Evolutionary conservation across 2,888 invertebrate species (phyloP).

Genomic region (Apodemia mormo): DNA sequence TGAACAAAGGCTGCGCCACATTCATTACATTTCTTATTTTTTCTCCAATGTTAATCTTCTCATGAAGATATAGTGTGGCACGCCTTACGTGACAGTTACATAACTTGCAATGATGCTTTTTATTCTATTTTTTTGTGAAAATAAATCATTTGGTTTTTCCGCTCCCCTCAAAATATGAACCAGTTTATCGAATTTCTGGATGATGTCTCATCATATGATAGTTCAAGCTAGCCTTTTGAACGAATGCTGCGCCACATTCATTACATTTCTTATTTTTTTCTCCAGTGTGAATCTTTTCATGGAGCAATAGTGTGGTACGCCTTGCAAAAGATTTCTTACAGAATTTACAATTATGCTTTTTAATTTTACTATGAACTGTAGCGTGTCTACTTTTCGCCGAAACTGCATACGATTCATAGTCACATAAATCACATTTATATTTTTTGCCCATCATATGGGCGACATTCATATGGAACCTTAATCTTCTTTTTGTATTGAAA

Average conservation of each 20-base stretch:
- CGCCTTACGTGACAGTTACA: no score
- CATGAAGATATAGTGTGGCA: no score
- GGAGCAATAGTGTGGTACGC: conserved; percentile 53
- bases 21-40: no score
- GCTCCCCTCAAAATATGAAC: no score
- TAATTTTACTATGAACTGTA: no score
- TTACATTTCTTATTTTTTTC: conserved; percentile 62
- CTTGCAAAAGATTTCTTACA: conserved; percentile 67
- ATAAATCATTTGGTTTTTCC: no score
- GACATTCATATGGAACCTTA: conserved; percentile 54
- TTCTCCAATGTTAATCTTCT: no score
- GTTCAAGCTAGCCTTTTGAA: conserved; percentile 67
- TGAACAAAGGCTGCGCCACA: no score
- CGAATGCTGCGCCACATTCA: conserved; percentile 67
- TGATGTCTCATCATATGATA: conserved; percentile 68
- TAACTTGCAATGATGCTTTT: no score
- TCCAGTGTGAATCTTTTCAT: conserved; percentile 67
- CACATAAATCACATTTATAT: conserved; percentile 58
- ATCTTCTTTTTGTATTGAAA: conserved; percentile 60
- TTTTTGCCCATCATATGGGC: conserved; percentile 68
- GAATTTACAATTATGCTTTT: conserved; percentile 54
- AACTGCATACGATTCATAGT: conserved; percentile 38
- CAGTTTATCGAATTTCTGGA: conserved; percentile 49
- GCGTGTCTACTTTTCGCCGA: no score
- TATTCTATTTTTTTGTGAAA: no score